Conservation (phyloP, 2,888 invertebrate genomes). For the Amorpha juglandis region DNA sequence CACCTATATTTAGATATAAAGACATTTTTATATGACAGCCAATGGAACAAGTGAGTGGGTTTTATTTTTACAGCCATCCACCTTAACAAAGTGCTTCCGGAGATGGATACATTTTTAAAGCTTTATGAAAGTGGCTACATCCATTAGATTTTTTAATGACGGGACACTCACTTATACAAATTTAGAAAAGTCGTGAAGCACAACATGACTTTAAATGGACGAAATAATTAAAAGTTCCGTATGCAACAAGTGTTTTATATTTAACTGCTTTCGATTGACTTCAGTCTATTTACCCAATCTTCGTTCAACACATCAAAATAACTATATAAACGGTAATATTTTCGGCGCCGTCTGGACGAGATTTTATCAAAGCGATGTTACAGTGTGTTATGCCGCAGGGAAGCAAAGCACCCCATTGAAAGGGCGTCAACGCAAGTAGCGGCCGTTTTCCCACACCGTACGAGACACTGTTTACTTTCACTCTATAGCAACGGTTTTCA, state of each 20-base stretch:
- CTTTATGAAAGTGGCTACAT: conserved; percentile 15
- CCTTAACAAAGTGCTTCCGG: conserved; percentile 59
- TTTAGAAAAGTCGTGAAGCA: conserved; percentile 13
- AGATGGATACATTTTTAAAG: conserved; percentile 43
- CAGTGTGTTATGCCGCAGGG: conserved; percentile 36
- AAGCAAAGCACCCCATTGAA: conserved; percentile 37
- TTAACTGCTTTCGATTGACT: too few species aligned
- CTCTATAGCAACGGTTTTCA: conserved; percentile 23
- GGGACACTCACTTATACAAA: not conserved
- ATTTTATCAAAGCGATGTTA: conserved; percentile 35
- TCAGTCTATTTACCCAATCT: too few species aligned
- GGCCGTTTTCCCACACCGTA: conserved; percentile 40
- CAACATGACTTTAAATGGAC: not conserved
- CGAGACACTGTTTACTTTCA: conserved; percentile 40
- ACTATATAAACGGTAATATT: conserved; percentile 7
- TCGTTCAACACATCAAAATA: not conserved
- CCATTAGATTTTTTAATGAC: conserved; percentile 10
- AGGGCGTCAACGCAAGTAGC: conserved; percentile 36
- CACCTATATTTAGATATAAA: conserved; percentile 8
- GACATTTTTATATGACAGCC: conserved; percentile 24
- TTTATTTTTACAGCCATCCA: conserved; percentile 53
- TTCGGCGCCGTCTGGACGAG: conserved; percentile 39
- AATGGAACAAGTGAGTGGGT: conserved; percentile 31
- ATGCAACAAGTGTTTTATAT: not conserved
- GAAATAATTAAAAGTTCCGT: not conserved